Base-by-base conservation (phyloP, 1,140 invertebrate genomes). In the Akabosia matsudoensis region DNA sequence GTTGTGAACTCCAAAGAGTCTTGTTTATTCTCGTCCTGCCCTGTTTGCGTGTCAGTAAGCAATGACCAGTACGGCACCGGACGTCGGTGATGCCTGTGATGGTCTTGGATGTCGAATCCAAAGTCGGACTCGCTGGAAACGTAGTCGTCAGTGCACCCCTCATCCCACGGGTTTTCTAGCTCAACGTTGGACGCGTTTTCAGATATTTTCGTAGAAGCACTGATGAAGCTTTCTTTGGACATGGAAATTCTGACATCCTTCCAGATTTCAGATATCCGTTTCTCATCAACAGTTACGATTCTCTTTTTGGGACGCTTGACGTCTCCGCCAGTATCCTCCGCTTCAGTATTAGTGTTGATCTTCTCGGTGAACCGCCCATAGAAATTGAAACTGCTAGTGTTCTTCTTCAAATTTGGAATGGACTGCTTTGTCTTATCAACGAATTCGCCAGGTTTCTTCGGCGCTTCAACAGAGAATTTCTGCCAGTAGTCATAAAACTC, bases 401-500 rank as follows among this genome's bases (percentile, higher is more conserved):
- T 72, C 70, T 45, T 51, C 16, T 72, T 34, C 4, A 72, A 2
- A 14, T 28, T 1, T 1, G 70, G 18, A 13, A 4, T 3, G 10
- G 33, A 37, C 33, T 22, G 10, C 22, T 22, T 34, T 22, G 24
- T 72, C 31, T 2, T 2, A 34, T 72, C 70, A 3, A 72, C 33
- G 28, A 45, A 45, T 7, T 72, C 33, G 22, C 16, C n/a, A 51
- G 33, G 70, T n/a, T 18, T 7, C 18, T 22, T 51, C 3, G 1
- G 3, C 3, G 10, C 4, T 4, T 72, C 70, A 1, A 72, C 70
- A n/a, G 37, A 34, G 33, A 72, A 72, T 45, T 72, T 72, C 14
- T 72, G 70, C 70, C 70, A 72, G 24, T 37, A 72, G 24, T 72
- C 70, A 28, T 72, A 72, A 22, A 37, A 72, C 28, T 34, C 70